phyloP scores from a whole-genome alignment of 53 echinoderm and acorn worm genomes.

The Echinarachnius parma region DNA sequence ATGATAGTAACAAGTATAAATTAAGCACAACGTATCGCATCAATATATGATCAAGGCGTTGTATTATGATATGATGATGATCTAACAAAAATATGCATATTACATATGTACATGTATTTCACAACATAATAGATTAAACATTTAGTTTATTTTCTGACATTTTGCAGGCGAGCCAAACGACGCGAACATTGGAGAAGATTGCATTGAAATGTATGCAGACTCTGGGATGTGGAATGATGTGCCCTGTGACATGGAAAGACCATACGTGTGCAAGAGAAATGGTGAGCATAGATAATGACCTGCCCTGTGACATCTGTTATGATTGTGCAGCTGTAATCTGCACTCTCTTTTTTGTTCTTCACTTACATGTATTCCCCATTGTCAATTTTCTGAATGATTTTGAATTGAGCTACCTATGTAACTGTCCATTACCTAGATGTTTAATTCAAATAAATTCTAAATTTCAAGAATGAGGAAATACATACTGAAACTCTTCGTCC shows the following conservation, averaged over 20 bases:
- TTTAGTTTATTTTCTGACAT: not conserved
- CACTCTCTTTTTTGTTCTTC: not conserved
- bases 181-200: constrained; percentile 54
- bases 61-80: no score
- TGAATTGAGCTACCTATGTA: no score
- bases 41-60: no score
- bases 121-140: no score
- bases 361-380: not conserved
- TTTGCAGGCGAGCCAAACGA: constrained; percentile 63
- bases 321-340: no score
- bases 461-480: no score
- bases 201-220: constrained; percentile 56
- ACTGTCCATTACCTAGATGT: no score
- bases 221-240: constrained; percentile 53
- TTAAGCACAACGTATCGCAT: no score
- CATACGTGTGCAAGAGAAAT: constrained; percentile 59
- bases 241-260: constrained; percentile 14
- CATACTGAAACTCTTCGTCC: no score
- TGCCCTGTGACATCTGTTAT: not conserved
- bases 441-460: not conserved
- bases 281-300: constrained; percentile 9
- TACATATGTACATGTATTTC: no score
- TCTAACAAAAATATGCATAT: no score
- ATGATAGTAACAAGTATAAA: no score
- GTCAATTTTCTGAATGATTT: not conserved